Evolutionary conservation across 1,140 invertebrate genomes (phyloP).

Genomic region (Temnothorax longispinosus): DNA sequence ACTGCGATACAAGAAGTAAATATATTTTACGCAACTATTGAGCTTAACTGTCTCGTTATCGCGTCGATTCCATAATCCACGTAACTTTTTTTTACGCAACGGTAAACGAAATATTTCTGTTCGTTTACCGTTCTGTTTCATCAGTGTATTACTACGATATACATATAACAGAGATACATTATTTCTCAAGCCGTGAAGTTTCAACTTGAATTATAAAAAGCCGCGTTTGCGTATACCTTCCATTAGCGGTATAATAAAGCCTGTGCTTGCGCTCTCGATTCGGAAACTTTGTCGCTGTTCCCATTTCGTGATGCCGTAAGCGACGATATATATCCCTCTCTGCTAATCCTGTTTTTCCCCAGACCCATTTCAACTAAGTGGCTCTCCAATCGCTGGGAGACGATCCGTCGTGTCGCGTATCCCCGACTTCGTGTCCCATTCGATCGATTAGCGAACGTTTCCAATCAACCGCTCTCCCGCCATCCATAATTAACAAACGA

Average conservation of each 20-base stretch:
- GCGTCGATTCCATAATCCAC: not conserved
- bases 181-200: not conserved
- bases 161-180: not conserved
- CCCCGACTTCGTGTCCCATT: conserved; percentile 20
- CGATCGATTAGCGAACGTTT: conserved; percentile 43
- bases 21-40: not conserved
- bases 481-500: conserved; percentile 77
- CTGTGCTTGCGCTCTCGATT: conserved; percentile 12
- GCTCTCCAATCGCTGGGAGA: conserved; percentile 36
- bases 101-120: not conserved
- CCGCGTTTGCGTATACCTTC: conserved; percentile 27
- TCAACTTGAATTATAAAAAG: conserved; percentile 33
- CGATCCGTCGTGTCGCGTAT: not conserved
- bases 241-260: conserved; percentile 42
- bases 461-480: conserved; percentile 38
- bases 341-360: conserved; percentile 47
- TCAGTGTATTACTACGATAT: not conserved
- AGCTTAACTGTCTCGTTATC: not conserved
- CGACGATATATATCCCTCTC: conserved; percentile 40
- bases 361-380: conserved; percentile 54
- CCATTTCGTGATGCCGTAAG: conserved; percentile 13
- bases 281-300: conserved; percentile 34
- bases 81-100: not conserved
- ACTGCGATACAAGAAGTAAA: not conserved
- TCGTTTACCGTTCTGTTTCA: not conserved